Conservation (phyloP, 2,888 invertebrate species). For the Drymonia ruficornis region DNA sequence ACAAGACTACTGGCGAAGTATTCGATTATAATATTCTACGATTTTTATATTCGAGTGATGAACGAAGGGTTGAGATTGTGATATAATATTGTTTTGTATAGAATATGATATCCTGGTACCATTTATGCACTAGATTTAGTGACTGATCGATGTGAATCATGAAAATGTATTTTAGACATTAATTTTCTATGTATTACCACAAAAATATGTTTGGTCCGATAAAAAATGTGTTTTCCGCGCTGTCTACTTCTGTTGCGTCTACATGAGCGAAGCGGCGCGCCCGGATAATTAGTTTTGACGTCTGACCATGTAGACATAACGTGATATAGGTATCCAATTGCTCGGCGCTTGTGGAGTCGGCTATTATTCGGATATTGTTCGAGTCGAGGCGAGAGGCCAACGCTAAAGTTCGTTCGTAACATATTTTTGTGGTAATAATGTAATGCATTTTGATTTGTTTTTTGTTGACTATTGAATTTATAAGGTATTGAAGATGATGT, state of each 20-base stretch:
- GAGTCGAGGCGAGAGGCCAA: no score
- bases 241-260: no score
- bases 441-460: slow-evolving; percentile 35
- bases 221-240: no score
- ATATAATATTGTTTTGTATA: slow-evolving; percentile 43
- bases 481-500: slow-evolving; percentile 7
- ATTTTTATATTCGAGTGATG: slow-evolving; percentile 25
- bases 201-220: background rate
- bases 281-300: no score
- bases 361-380: no score
- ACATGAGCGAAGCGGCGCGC: no score
- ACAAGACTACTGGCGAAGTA: slow-evolving; percentile 47
- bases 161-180: slow-evolving; percentile 35
- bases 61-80: slow-evolving; percentile 49
- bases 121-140: slow-evolving; percentile 31
- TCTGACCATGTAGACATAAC: no score
- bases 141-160: slow-evolving; percentile 33
- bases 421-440: slow-evolving; percentile 1
- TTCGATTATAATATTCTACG: slow-evolving; percentile 25
- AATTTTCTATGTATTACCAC: slow-evolving; percentile 15
- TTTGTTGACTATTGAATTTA: slow-evolving; percentile 33
- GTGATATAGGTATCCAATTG: no score
- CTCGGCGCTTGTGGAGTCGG: no score
- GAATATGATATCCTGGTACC: slow-evolving; percentile 8
- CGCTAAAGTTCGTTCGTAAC: background rate